A percentile compares a stretch with the other conserved stretches of the same genome.
Conservation (phyloP, 2,888 invertebrate genomes). For the Oscheius myriophilus region DNA sequence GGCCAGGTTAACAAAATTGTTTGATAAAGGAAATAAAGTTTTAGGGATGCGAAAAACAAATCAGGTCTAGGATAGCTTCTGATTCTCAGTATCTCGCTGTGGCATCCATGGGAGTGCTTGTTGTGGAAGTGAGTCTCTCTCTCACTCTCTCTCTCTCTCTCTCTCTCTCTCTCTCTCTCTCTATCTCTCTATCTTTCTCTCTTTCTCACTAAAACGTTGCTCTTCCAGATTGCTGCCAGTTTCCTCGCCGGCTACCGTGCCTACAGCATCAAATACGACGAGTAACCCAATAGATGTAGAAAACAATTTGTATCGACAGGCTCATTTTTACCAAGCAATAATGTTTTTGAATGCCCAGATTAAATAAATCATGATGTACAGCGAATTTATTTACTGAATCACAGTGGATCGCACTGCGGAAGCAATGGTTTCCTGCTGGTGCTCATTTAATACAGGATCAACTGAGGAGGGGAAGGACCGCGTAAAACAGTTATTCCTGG, state of each 20-base stretch:
- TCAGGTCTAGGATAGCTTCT: slow-evolving; percentile 37
- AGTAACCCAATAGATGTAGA: not conserved
- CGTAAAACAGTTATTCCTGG: no score
- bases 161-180: no score
- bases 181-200: no score
- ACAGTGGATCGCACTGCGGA: no score
- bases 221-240: slow-evolving; percentile 49
- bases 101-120: slow-evolving; percentile 48
- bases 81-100: slow-evolving; percentile 49
- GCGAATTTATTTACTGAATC: no score
- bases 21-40: not conserved
- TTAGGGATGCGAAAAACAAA: slow-evolving; percentile 49
- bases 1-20: not conserved
- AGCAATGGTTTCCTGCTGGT: no score
- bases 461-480: no score
- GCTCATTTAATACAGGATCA: no score
- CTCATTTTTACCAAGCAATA: no score
- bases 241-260: slow-evolving; percentile 51
- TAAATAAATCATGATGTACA: no score
- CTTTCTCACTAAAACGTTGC: not conserved
- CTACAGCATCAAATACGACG: slow-evolving; percentile 31
- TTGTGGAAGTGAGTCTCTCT: slow-evolving; percentile 39
- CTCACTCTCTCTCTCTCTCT: not conserved
- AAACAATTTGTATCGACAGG: not conserved
- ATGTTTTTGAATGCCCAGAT: no score